Base-by-base conservation (phyloP, 2,113 vertebrate genomes). In the Penelope pileata region DNA sequence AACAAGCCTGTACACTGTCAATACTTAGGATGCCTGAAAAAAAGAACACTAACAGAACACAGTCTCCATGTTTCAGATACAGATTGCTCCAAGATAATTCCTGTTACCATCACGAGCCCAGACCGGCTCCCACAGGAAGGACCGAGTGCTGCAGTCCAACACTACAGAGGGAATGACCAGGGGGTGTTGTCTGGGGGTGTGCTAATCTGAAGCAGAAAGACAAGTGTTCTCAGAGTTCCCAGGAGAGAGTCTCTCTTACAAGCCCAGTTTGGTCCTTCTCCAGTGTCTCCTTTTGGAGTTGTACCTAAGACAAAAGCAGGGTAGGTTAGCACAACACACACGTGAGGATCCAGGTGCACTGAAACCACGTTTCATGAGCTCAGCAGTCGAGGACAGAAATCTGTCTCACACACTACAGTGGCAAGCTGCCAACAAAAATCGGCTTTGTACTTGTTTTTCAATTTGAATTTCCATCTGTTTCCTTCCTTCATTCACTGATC, bases 221-320 rank as follows among this genome's bases (percentile, higher is more conserved):
- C 76, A 13, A 38, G 76, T 34, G 90, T 51, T 73, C 73, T 85
- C 54, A 76, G 62, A 30, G 81, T 54, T 75, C 91, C 42, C 30
- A 40, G 42, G 18, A 79, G 88, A 89, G 56, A n/a, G 64, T 63
- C 67, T 54, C 56, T 93, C 86, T 98, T 98, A 99, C 95, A 99
- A 97, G 96, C 99, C 99, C 50, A 99, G 98, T 96, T 99, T 99
- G 89, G 99, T 99, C 97, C 99, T 99, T 97, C 99, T 99, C 99
- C 99, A 99, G 97, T 99, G 99, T 96, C 99, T 99, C 97, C 99
- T 99, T 98, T 99, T 99, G 95, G 99, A 99, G 97, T 99, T 99
- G 98, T 99, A 99, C 98, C 99, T 99, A 94, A 63, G 73, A 89
- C 32, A 94, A 86, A 94, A 96, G 68, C 70, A 76, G 40, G 4